Evolutionary conservation across 35 echinoderm and acorn worm species (phyloP).

Genomic region (Diadema setosum): DNA sequence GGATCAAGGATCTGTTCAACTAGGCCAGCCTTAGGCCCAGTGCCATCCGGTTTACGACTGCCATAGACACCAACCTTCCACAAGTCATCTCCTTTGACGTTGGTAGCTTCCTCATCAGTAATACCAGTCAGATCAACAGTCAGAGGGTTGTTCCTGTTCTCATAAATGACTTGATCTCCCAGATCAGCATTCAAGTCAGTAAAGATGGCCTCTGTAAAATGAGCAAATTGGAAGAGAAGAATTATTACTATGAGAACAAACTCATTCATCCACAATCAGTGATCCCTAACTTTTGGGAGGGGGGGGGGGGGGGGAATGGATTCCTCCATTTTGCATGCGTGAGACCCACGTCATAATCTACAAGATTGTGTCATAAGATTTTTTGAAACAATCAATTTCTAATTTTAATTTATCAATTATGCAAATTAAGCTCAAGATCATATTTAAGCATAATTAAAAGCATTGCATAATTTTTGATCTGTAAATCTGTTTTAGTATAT

Average conservation of each 20-base stretch:
- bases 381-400: too few species aligned
- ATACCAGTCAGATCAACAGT: conserved; percentile 42
- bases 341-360: too few species aligned
- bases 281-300: too few species aligned
- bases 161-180: conserved; percentile 45
- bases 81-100: conserved; percentile 39
- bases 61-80: conserved; percentile 65
- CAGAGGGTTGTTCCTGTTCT: conserved; percentile 35
- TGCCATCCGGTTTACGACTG: conserved; percentile 46
- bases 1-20: conserved; percentile 57
- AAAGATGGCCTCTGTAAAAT: conserved; percentile 63
- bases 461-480: too few species aligned
- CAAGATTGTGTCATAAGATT: too few species aligned
- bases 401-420: too few species aligned
- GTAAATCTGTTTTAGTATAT: too few species aligned
- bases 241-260: not conserved
- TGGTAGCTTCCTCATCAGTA: conserved; percentile 47
- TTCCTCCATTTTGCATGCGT: not conserved
- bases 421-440: too few species aligned
- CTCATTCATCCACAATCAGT: not conserved
- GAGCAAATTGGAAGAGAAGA: not conserved
- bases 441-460: too few species aligned
- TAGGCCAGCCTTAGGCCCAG: conserved; percentile 25
- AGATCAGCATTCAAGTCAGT: conserved; percentile 53
- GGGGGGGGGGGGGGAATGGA: not conserved